Evolutionary conservation across 2,113 vertebrate genomes (phyloP), one percentile per base, ranked within the genome.

Genomic region (Rhynchopsitta pachyrhyncha): DNA sequence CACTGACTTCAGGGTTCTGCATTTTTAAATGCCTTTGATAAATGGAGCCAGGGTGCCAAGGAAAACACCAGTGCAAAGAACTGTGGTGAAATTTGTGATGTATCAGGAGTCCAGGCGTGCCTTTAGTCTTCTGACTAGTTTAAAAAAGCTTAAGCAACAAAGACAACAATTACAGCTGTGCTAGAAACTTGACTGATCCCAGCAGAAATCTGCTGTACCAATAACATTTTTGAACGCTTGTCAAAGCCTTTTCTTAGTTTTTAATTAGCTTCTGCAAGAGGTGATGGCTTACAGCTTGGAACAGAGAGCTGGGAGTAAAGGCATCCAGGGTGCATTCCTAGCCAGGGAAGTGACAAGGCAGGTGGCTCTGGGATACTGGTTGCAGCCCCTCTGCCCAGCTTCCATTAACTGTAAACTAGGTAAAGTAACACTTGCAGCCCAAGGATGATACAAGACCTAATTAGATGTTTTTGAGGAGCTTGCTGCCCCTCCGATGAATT

Each of bases 391-490:
- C 69, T 73, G 75, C 50, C 82, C 92, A 77, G 10, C 41, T 86
- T 96, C 55, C 28, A 24, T 12, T 12, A 74, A 19, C 71, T 83
- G 79, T 25, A 67, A 88, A 93, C 80, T 39, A 42, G 39, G 35
- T 70, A 92, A 74, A 90, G 73, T 37, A 80, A 55, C 20, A 19
- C 64, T 77, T 44, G 67, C 50, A 69, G 82, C 90, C 80, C 70
- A 82, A 68, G 75, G 87, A 67, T 49, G 49, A 29, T 35, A 42
- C 2, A 5, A 94, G 82, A 74, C 59, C 93, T 95, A 90, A 96
- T 95, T 89, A 95, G 84, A 90, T 83, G 75, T 74, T 96, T 92
- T 71, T 75, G 85, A 90, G 53, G 29, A 95, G 82, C 44, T 47
- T 2, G 0, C 46, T 80, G 90, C 57, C 71, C 66, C 92, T 94